phyloP scores from a whole-genome alignment of 2,113 vertebrate genomes.

The Amblyopsis rosae region DNA sequence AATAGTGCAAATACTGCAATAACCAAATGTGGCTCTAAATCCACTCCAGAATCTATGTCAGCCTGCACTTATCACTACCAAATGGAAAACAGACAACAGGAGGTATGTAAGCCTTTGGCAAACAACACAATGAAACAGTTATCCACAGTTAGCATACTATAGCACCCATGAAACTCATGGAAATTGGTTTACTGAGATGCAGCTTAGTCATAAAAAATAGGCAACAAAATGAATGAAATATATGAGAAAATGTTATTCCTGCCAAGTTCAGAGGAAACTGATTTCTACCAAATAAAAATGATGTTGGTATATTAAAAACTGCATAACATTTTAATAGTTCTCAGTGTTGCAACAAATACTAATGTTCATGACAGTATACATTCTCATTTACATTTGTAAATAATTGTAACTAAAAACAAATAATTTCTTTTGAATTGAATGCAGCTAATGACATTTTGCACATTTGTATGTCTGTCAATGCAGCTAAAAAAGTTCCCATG shows the following conservation, averaged over 20 bases:
- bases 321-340: no score
- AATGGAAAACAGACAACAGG: conserved; percentile 45
- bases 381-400: no score
- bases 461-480: no score
- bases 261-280: neutral
- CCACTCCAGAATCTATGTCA: conserved; percentile 33
- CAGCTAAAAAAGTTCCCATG: no score
- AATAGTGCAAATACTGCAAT: conserved; percentile 16
- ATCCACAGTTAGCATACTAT: conserved; percentile 20
- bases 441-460: no score
- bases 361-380: no score
- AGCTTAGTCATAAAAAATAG: conserved; percentile 12
- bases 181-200: conserved; percentile 16
- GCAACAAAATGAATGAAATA: conserved; percentile 15
- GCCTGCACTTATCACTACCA: conserved; percentile 23
- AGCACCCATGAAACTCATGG: neutral
- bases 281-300: no score
- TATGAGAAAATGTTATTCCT: neutral
- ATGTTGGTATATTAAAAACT: no score
- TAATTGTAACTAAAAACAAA: no score
- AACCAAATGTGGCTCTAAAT: conserved; percentile 44
- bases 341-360: no score
- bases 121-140: conserved; percentile 18
- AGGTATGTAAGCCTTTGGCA: conserved; percentile 34
- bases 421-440: no score